Evolutionary conservation across 2,888 invertebrate genomes (phyloP).

Genomic region (Lordiphosa fenestrarum): DNA sequence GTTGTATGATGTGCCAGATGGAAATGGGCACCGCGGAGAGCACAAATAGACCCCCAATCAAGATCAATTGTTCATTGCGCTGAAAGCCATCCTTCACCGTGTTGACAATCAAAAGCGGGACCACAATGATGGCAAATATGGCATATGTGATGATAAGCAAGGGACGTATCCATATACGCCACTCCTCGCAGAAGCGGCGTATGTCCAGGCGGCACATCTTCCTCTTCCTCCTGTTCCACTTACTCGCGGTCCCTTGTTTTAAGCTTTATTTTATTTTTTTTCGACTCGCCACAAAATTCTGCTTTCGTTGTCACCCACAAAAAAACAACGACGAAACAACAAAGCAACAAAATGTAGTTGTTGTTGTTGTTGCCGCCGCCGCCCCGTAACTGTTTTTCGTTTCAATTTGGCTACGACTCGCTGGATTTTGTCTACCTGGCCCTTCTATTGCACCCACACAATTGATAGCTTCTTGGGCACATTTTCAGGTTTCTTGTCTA

Average conservation of each 20-base stretch:
- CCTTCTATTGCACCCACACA: constrained; percentile 25
- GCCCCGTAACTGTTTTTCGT: constrained; percentile 52
- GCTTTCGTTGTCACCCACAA: constrained; percentile 44
- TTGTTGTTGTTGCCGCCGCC: constrained; percentile 46
- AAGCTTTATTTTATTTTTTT: no score
- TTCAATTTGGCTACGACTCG: constrained; percentile 12
- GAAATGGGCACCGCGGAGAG: constrained; percentile 94
- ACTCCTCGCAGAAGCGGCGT: constrained; percentile 81
- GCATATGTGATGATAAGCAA: constrained; percentile 90
- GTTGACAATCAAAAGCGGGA: constrained; percentile 91
- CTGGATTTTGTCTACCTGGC: constrained; percentile 4
- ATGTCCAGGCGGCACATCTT: constrained; percentile 70
- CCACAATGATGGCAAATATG: constrained; percentile 89
- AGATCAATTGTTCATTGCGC: constrained; percentile 88
- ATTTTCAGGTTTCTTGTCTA: constrained; percentile 17
- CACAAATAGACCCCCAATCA: constrained; percentile 95
- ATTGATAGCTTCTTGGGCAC: constrained; percentile 12
- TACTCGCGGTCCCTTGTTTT: background rate
- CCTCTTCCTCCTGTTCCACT: background rate
- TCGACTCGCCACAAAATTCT: constrained; percentile 8
- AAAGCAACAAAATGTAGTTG: constrained; percentile 23
- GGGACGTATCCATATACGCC: constrained; percentile 95
- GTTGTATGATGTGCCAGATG: constrained; percentile 96
- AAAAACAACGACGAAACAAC: constrained; percentile 28
- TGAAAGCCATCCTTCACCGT: constrained; percentile 89